Percentiles rank a stretch among this genome's conserved stretches.
These are phyloP conservation scores for Halocynthia aurantium DNA, from an alignment of 23 tunicate species.

Conservation along the genomic window DNA sequence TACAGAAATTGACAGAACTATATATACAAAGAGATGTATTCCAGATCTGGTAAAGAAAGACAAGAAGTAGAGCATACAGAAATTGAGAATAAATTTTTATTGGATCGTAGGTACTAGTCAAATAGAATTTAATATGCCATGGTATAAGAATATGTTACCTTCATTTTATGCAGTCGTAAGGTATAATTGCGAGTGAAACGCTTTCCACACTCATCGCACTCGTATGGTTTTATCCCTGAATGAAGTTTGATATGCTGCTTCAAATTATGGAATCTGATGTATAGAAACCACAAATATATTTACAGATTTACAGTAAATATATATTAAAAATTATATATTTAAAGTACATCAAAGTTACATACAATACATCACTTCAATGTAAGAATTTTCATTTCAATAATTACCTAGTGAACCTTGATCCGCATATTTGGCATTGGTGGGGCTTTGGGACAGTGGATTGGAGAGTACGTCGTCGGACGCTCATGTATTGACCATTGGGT, in stretches of 20 bases:
- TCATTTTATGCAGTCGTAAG: slow-evolving; percentile 90
- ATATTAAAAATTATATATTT: neutral
- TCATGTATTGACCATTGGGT: slow-evolving; percentile 84
- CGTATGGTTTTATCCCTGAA: slow-evolving; percentile 94
- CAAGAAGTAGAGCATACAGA: too few relatives aligned
- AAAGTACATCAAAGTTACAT: neutral
- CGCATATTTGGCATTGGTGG: slow-evolving; percentile 96
- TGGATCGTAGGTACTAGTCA: too few relatives aligned
- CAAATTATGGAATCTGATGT: slow-evolving; percentile 81
- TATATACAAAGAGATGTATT: neutral
- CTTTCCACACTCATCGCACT: slow-evolving; percentile 94
- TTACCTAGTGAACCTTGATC: slow-evolving; percentile 95
- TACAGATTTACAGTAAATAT: neutral
- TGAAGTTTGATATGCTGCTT: slow-evolving; percentile 99
- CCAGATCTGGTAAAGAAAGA: neutral
- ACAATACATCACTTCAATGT: neutral
- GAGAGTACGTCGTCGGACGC: slow-evolving; percentile 88
- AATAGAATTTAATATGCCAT: neutral
- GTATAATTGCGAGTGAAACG: slow-evolving; percentile 95
- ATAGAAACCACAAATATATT: neutral
- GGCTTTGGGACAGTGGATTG: slow-evolving; percentile 95
- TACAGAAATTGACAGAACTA: neutral
- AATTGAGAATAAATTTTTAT: too few relatives aligned
- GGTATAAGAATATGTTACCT: slow-evolving; percentile 42
- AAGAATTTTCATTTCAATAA: neutral